phyloP scores from a whole-genome alignment of 1,140 invertebrate species.

The Drosophila teissieri region DNA sequence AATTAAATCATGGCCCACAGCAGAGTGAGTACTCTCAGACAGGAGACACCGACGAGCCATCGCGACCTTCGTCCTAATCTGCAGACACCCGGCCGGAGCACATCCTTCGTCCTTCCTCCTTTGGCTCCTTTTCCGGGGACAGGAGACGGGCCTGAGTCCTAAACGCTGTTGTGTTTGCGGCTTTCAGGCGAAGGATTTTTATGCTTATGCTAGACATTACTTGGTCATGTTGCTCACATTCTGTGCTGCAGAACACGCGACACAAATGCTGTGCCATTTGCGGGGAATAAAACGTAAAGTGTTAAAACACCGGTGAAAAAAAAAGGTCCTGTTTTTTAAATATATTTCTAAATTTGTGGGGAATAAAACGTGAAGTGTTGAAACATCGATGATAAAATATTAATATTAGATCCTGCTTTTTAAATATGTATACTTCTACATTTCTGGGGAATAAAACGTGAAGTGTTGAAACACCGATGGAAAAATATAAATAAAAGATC shows the following conservation, averaged over 20 bases:
- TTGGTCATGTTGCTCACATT: slow-evolving; percentile 35
- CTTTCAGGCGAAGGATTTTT: slow-evolving; percentile 54
- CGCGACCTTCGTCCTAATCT: slow-evolving; percentile 50
- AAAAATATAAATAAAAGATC: too few relatives aligned
- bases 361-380: too few relatives aligned
- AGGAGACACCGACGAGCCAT: slow-evolving; percentile 6
- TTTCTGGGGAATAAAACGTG: too few relatives aligned
- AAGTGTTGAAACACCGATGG: too few relatives aligned
- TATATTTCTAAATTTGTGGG: neutral
- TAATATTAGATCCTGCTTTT: too few relatives aligned
- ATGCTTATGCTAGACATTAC: slow-evolving; percentile 71
- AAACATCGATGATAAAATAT: too few relatives aligned
- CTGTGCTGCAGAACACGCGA: slow-evolving; percentile 12
- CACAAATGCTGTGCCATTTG: slow-evolving; percentile 43
- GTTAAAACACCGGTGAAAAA: neutral
- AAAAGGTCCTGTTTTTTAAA: neutral
- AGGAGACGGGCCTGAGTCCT: neutral
- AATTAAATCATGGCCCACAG: slow-evolving; percentile 72
- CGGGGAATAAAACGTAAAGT: neutral
- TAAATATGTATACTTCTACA: too few relatives aligned
- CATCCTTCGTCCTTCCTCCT: slow-evolving; percentile 23
- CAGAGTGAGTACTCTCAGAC: neutral
- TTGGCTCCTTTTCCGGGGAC: neutral
- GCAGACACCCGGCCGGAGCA: slow-evolving; percentile 30
- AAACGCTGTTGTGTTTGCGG: slow-evolving; percentile 41